A percentile compares a stretch with the other conserved stretches of the same genome.
Evolutionary conservation across 2,797 vertebrate genomes (phyloP).

Genomic region (Danio choprae): DNA sequence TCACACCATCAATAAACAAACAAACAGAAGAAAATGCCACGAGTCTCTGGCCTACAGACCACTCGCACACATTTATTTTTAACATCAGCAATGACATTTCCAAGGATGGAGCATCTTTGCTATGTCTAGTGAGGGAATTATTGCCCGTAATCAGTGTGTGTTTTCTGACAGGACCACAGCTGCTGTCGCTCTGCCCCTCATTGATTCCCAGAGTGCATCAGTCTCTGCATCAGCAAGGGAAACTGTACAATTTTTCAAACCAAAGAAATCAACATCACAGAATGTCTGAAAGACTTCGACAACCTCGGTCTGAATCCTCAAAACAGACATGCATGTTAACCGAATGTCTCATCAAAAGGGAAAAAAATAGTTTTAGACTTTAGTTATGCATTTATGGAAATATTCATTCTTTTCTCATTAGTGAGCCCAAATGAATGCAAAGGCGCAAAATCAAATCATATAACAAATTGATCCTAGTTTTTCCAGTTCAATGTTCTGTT

Average conservation of each 20-base stretch:
- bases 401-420: neutral
- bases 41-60: neutral
- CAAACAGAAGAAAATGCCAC: neutral
- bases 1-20: neutral
- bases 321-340: neutral
- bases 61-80: slow-evolving; percentile 17
- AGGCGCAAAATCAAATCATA: neutral
- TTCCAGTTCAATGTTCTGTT: neutral
- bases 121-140: slow-evolving; percentile 42
- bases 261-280: slow-evolving; percentile 45
- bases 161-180: slow-evolving; percentile 55
- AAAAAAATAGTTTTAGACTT: neutral
- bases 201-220: slow-evolving; percentile 50
- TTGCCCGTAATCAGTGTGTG: slow-evolving; percentile 47
- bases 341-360: too few species aligned
- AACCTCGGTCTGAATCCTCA: slow-evolving; percentile 42
- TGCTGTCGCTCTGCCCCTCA: slow-evolving; percentile 42
- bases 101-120: slow-evolving; percentile 25
- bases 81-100: slow-evolving; percentile 29
- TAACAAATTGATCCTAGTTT: neutral
- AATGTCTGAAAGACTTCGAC: slow-evolving; percentile 47
- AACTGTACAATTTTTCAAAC: slow-evolving; percentile 44
- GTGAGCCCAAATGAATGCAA: neutral
- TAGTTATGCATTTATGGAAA: slow-evolving; percentile 17
- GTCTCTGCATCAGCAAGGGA: slow-evolving; percentile 37